Percentiles rank a stretch among this genome's conserved stretches.
Conservation (phyloP, 2,888 invertebrate species). For the Brachyptera risi region DNA sequence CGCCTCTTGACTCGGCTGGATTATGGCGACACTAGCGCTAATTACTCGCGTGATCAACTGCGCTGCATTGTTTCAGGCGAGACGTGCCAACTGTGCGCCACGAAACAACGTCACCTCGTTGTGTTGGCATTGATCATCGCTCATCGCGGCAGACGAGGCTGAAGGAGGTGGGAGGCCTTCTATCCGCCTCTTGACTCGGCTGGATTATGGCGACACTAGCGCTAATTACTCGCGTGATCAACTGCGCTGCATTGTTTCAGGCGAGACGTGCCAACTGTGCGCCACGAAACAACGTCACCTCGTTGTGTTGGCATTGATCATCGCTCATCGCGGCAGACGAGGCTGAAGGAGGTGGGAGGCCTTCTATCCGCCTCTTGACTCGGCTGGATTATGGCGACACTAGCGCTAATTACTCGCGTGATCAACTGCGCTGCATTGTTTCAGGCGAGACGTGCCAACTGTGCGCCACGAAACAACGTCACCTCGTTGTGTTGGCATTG, state of each 20-base stretch:
- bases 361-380: slow-evolving; percentile 1
- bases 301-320: slow-evolving; percentile 1
- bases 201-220: too few relatives aligned
- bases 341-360: background rate
- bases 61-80: slow-evolving; percentile 1
- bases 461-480: background rate
- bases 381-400: too few relatives aligned
- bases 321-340: background rate
- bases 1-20: too few relatives aligned
- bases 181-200: too few relatives aligned
- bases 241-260: slow-evolving; percentile 9
- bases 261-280: background rate
- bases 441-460: background rate
- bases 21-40: too few relatives aligned
- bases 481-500: background rate
- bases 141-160: background rate
- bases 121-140: slow-evolving; percentile 1
- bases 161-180: background rate
- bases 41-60: background rate
- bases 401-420: too few relatives aligned
- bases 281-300: background rate
- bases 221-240: background rate
- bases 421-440: slow-evolving; percentile 9
- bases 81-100: background rate
- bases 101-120: slow-evolving; percentile 1